These are phyloP conservation scores for Venustoraphidia nigricollis DNA, from an alignment of 2,888 invertebrate genomes.

Conservation along the genomic window DNA sequence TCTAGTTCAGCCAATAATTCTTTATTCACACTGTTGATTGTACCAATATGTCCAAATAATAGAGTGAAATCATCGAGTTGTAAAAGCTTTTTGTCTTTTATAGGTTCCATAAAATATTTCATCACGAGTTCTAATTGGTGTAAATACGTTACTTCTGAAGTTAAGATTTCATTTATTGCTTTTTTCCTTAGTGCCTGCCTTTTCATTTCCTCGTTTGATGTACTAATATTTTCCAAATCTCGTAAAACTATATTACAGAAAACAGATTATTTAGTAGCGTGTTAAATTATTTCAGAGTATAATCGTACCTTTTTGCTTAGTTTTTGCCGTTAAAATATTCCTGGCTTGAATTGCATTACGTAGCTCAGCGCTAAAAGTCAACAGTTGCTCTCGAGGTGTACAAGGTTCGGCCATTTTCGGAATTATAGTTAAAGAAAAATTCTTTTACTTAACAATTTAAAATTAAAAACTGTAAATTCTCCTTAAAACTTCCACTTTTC, in stretches of 20 bases:
- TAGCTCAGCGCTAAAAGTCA: constrained; percentile 40
- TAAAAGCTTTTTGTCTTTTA: constrained; percentile 34
- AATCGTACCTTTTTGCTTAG: constrained; percentile 35
- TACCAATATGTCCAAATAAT: constrained; percentile 46
- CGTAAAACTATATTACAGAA: constrained; percentile 31
- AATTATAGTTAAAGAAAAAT: neutral
- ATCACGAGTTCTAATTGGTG: constrained; percentile 48
- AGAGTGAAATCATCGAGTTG: constrained; percentile 31
- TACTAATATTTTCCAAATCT: constrained; percentile 33
- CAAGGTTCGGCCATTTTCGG: constrained; percentile 21
- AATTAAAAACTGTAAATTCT: neutral
- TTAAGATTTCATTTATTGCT: constrained; percentile 50
- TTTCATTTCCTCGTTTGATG: constrained; percentile 19
- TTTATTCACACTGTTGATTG: constrained; percentile 45
- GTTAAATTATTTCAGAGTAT: neutral
- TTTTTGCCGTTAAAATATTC: constrained; percentile 43
- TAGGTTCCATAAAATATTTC: constrained; percentile 44
- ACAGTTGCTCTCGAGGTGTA: constrained; percentile 35
- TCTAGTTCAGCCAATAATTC: constrained; percentile 42
- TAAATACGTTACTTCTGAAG: constrained; percentile 53
- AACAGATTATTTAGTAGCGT: neutral
- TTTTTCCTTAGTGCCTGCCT: constrained; percentile 28
- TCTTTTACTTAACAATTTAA: neutral
- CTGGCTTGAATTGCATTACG: constrained; percentile 41
- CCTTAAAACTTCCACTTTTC: neutral